Base-by-base conservation (phyloP, 2,113 vertebrate genomes). In the Limanda limanda region DNA sequence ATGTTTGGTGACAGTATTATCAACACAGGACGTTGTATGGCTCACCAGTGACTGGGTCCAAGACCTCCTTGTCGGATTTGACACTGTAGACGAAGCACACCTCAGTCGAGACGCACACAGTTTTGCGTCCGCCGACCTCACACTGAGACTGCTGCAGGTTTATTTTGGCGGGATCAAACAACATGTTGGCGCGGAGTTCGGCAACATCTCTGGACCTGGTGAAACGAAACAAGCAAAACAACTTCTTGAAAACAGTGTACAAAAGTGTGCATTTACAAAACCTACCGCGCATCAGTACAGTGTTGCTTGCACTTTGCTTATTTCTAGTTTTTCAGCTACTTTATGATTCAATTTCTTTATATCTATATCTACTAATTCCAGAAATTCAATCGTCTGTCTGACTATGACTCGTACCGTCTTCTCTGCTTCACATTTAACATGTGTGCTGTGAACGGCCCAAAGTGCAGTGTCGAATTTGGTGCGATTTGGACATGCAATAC, bases 141-240 rank as follows among this genome's bases (percentile, higher is more conserved):
- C 97, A 98, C 35, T 95, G 95, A 80, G 95, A 82, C 92, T 97
- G 95, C 79, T 99, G 95, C 70, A 99, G 94, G 86, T 98, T 98
- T 86, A 99, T 97, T 88, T 95, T 97, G 56, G 80, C 91, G 0
- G 97, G 96, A 11, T 91, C 78, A 81, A 99, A 99, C 3, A 89
- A 94, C 96, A 97, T 97, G 61, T 92, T 91, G 85, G 95, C 95
- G 64, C 81, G 93, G 63, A 99, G 95, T 78, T 97, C 95, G 48
- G 96, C 97, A 65, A 99, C 97, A 78, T 99, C 97, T 75, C 97
- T 96, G 86, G 97, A 96, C 98, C 98, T 99, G 81, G 37, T 12
- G 24, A 58, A 17, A 68, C 21, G 11, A 73, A 78, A 58, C 12
- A 61, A 66, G 42, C 25, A 66, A 17, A 60, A 5, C 21, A 69